Evolutionary conservation across 1,140 invertebrate genomes (phyloP).

Genomic region (Drosophila paulistorum): DNA sequence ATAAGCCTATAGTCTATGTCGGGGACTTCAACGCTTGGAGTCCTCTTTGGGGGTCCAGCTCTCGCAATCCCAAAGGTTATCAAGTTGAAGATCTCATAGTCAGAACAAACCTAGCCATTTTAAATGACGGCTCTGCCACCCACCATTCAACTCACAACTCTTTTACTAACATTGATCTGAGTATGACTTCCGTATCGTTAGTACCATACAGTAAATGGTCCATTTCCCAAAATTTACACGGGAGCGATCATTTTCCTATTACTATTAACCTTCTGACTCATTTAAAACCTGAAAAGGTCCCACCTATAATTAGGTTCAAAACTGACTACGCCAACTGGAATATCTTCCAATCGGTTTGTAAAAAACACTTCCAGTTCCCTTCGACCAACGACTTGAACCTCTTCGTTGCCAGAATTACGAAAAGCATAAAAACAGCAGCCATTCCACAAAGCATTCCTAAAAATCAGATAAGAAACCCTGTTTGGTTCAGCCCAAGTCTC

Average conservation of each 20-base stretch:
- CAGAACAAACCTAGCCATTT: conserved; percentile 7
- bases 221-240: no score
- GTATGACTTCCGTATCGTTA: conserved; percentile 19
- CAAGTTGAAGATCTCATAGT: conserved; percentile 32
- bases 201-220: conserved; percentile 26
- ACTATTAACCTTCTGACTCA: no score
- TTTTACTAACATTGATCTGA: conserved; percentile 24
- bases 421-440: conserved; percentile 19
- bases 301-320: conserved; percentile 1
- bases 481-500: conserved; percentile 6
- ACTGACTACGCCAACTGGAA: conserved; percentile 10
- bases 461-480: conserved; percentile 5
- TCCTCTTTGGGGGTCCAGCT: conserved; percentile 27
- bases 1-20: conserved; percentile 21
- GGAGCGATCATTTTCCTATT: no score
- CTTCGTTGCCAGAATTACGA: conserved; percentile 25
- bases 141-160: conserved; percentile 6
- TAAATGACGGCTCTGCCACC: no score
- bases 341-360: conserved; percentile 7
- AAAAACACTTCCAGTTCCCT: conserved; percentile 4
- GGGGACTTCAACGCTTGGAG: conserved; percentile 31
- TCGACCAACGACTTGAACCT: conserved; percentile 26
- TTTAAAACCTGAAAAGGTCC: neutral
- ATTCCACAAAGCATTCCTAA: neutral
- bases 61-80: conserved; percentile 11